These are phyloP conservation scores for Oncopodura yosiiana DNA, from an alignment of 1,140 invertebrate genomes.

Conservation along the genomic window DNA sequence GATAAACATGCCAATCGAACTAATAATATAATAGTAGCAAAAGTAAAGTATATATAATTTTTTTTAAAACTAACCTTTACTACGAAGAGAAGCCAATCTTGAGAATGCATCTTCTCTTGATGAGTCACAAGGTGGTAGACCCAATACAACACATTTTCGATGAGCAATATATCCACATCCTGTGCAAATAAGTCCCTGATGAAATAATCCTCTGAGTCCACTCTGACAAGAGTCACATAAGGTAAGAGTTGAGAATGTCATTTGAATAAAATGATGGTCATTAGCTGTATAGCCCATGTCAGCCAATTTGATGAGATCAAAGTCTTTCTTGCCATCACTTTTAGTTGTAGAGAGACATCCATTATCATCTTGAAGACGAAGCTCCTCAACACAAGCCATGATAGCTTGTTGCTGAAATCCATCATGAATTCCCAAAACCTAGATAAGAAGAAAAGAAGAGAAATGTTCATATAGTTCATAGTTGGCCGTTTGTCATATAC, in stretches of 20 bases:
- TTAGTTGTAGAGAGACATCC: conserved; percentile 30
- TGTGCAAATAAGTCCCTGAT: conserved; percentile 61
- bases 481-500: no score
- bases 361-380: conserved; percentile 40
- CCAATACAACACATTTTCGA: conserved; percentile 56
- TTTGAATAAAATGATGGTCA: conserved; percentile 51
- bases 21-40: not conserved
- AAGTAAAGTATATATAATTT: no score
- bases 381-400: conserved; percentile 58
- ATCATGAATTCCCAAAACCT: conserved; percentile 69
- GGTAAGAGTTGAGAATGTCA: conserved; percentile 58
- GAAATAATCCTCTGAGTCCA: conserved; percentile 58
- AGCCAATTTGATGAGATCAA: conserved; percentile 3
- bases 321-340: conserved; percentile 36
- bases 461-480: conserved; percentile 4
- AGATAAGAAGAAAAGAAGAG: conserved; percentile 39
- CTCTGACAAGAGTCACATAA: conserved; percentile 66
- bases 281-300: conserved; percentile 35
- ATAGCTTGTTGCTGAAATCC: conserved; percentile 64
- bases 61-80: conserved; percentile 14
- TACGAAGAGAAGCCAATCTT: conserved; percentile 17
- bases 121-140: conserved; percentile 46
- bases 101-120: not conserved
- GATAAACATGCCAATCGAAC: not conserved
- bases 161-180: conserved; percentile 65